Base-by-base conservation (phyloP, 2,113 vertebrate genomes). In the Pyrgilauda ruficollis region DNA sequence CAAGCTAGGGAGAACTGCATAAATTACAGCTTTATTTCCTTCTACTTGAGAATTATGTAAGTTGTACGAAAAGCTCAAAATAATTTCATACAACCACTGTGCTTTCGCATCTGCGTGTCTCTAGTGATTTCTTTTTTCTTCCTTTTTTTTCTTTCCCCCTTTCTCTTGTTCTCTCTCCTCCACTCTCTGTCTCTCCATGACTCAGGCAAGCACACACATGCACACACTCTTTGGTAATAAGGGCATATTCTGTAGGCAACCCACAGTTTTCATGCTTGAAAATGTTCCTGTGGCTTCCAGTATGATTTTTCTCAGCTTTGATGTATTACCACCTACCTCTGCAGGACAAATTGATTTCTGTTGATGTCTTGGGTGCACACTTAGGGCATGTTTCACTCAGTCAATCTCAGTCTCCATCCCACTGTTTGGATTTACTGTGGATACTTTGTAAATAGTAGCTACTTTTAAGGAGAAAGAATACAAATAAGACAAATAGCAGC, bases 11-110 rank as follows among this genome's bases (percentile, higher is more conserved):
- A 87, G 93, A 96, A 62, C 68, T 84, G 96, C 90, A 96, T 96
- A 94, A 96, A 95, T 96, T 93, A 94, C 24, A 37, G 64, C 19
- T 89, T 96, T 90, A 91, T 96, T 94, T 97, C 93, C 90, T 82
- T 93, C 74, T 90, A 39, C 49, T 93, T 92, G 67, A 85, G 77
- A 93, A 95, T 93, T 92, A 93, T 56, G 23, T 90, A 96, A 95
- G 83, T 83, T 75, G 56, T 49, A 88, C 1, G 0, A 66, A 92
- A 91, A 86, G 81, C 90, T 88, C 72, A 76, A 96, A 92, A 94
- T 87, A 70, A 92, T 95, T 92, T 89, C 47, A 58, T 77, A 64
- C 68, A 78, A 75, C 44, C 47, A 52, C 37, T 61, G 49, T 72
- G 46, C 43, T 92, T 89, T 64, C 56, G 49, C 53, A 63, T 90